Base-by-base conservation (phyloP, 2,797 vertebrate species). In the Lutra lutra region DNA sequence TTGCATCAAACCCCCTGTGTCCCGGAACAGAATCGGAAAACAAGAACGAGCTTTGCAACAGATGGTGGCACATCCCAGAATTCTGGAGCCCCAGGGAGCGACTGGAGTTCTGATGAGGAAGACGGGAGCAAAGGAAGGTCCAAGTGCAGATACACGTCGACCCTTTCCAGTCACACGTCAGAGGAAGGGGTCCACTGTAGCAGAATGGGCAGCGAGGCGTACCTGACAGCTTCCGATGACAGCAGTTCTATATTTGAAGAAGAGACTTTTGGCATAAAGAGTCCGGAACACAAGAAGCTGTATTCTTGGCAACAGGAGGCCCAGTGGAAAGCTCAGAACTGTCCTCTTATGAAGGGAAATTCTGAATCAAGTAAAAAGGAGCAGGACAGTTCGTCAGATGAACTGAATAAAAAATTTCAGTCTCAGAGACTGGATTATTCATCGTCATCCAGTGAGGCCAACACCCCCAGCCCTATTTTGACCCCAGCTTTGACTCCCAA, bases 221-320 rank as follows among this genome's bases (percentile, higher is more conserved):
- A 99, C 97, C 98, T 99, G 97, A 99, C 99, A 0, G 99, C 99
- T 10, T 99, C 99, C 0, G 99, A 99, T 32, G 99, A 99, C 98
- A 99, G 99, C 98, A 99, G 99, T 98, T 99, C 99, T 43, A 93
- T 99, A 23, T 99, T 99, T 60, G 99, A 99, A 46, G 99, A 99
- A 46, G 99, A 99, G 97, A 99, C 94, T 93, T 98, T 98, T 77
- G 98, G 97, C 66, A 20, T 99, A 98, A 99, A 99, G 97, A 99
- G 97, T 11, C 95, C 97, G 0, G 99, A 99, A 86, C 98, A 98
- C 17, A 99, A 98, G 97, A 98, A 98, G 79, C 96, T 99, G 0
- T 98, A 98, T 97, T 99, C 94, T 6, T 98, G 99, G 98, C 99
- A 99, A 87, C 99, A 98, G 91, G 98, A 96, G 12, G 98, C 97